Conservation (phyloP, 2,797 vertebrate genomes). For the Artibeus jamaicensis region DNA sequence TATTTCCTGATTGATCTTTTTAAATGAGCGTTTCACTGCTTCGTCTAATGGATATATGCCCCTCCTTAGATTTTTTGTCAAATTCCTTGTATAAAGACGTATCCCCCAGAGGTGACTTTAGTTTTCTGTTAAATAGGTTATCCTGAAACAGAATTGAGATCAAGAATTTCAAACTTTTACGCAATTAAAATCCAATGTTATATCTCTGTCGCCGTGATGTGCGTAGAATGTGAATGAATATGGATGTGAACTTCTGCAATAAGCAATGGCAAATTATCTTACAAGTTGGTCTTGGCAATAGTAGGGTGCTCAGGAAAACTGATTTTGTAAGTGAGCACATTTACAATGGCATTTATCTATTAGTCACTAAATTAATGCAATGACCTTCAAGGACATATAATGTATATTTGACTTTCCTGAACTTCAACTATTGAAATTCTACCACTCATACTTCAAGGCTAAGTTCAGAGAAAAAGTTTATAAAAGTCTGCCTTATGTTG, state of each 20-base stretch:
- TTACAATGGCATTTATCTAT: not conserved
- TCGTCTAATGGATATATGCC: not conserved
- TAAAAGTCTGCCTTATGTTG: not conserved
- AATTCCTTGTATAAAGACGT: constrained; percentile 13
- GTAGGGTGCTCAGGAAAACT: not conserved
- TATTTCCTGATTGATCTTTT: constrained; percentile 69
- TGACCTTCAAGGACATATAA: not conserved
- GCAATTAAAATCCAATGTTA: not conserved
- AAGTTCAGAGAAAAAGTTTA: not conserved
- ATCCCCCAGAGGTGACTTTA: constrained; percentile 16
- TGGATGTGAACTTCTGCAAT: not conserved
- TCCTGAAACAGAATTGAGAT: not conserved
- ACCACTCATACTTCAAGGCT: not conserved
- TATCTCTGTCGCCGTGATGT: not conserved
- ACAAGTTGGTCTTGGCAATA: not conserved
- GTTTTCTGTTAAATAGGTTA: constrained; percentile 51
- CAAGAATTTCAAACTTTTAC: not conserved
- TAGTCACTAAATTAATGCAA: constrained; percentile 27
- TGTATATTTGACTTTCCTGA: not conserved
- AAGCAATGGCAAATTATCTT: not conserved
- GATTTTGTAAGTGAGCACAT: not conserved
- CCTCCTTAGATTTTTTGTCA: constrained; percentile 55
- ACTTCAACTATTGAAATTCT: constrained; percentile 23
- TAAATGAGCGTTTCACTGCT: constrained; percentile 57
- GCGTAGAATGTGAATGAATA: not conserved